Conservation (phyloP, 2,888 invertebrate genomes). For the Aspidapion aeneum region DNA sequence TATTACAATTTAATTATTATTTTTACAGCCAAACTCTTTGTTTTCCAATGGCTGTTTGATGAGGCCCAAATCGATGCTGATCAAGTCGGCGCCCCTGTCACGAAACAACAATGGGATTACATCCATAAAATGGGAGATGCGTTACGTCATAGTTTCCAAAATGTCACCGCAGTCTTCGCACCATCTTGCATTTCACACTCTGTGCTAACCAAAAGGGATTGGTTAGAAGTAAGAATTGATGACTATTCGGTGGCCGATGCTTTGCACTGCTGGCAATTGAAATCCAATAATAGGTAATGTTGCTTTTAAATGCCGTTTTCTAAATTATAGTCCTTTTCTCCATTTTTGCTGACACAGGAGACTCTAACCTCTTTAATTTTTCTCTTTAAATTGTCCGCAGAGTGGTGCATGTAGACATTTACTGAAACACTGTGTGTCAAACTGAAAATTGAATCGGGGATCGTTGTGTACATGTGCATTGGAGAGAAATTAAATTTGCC, state of each 20-base stretch:
- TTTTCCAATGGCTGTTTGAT: slow-evolving; percentile 94
- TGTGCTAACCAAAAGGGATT: slow-evolving; percentile 80
- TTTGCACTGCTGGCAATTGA: slow-evolving; percentile 83
- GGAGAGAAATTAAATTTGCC: too few relatives aligned
- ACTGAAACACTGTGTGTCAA: too few relatives aligned
- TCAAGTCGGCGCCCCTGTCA: slow-evolving; percentile 85
- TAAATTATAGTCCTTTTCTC: too few relatives aligned
- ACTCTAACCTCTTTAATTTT: too few relatives aligned
- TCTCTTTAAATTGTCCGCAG: too few relatives aligned
- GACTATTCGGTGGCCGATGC: slow-evolving; percentile 82
- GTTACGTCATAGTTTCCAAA: slow-evolving; percentile 73
- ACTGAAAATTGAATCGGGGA: too few relatives aligned
- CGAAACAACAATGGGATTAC: slow-evolving; percentile 90
- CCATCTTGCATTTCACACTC: slow-evolving; percentile 93
- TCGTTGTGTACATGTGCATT: too few relatives aligned
- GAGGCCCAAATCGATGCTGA: slow-evolving; percentile 93
- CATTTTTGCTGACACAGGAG: background rate
- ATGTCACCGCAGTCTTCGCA: slow-evolving; percentile 87
- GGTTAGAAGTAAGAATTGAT: slow-evolving; percentile 77
- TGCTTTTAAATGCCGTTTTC: slow-evolving; percentile 11
- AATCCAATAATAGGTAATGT: slow-evolving; percentile 40
- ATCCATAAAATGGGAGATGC: slow-evolving; percentile 88
- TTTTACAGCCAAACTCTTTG: slow-evolving; percentile 79
- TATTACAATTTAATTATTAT: too few relatives aligned
- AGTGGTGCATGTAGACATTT: too few relatives aligned